Conservation (phyloP, 53 echinoderm and acorn worm genomes). For the Henricia sp. region DNA sequence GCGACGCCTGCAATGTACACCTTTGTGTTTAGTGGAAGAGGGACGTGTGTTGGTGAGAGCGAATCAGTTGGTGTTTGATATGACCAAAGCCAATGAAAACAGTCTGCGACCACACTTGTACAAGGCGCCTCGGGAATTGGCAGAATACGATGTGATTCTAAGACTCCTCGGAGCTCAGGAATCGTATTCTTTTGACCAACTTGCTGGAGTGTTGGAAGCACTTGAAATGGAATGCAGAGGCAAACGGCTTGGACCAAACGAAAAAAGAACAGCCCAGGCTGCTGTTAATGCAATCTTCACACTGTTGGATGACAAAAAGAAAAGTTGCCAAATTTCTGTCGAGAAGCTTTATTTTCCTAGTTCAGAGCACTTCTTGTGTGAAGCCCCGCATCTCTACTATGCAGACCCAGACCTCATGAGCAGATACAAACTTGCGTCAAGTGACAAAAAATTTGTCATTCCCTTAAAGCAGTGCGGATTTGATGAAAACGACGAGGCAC, state of each 20-base stretch:
- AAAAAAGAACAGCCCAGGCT: slow-evolving; percentile 1
- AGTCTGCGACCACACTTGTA: slow-evolving; percentile 50
- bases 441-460: slow-evolving; percentile 43
- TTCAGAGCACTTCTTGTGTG: slow-evolving; percentile 2
- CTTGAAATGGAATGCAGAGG: slow-evolving; percentile 19
- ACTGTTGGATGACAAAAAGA: neutral
- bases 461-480: slow-evolving; percentile 48
- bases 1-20: slow-evolving; percentile 19
- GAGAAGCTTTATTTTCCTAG: slow-evolving; percentile 37
- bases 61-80: slow-evolving; percentile 48
- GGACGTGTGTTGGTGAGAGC: slow-evolving; percentile 48
- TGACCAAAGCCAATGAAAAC: neutral
- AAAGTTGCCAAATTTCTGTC: neutral
- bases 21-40: slow-evolving; percentile 51
- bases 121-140: slow-evolving; percentile 37
- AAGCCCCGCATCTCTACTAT: slow-evolving; percentile 20
- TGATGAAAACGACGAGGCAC: neutral
- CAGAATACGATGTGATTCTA: slow-evolving; percentile 27
- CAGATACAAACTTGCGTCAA: slow-evolving; percentile 9
- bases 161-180: slow-evolving; percentile 34
- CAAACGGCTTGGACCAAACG: slow-evolving; percentile 30
- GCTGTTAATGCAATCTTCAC: slow-evolving; percentile 30
- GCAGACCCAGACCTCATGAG: slow-evolving; percentile 31
- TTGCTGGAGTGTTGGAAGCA: slow-evolving; percentile 31
- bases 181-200: slow-evolving; percentile 36